These are phyloP conservation scores for Triops longicaudatus DNA, from an alignment of 1,140 invertebrate species.

Conservation along the genomic window DNA sequence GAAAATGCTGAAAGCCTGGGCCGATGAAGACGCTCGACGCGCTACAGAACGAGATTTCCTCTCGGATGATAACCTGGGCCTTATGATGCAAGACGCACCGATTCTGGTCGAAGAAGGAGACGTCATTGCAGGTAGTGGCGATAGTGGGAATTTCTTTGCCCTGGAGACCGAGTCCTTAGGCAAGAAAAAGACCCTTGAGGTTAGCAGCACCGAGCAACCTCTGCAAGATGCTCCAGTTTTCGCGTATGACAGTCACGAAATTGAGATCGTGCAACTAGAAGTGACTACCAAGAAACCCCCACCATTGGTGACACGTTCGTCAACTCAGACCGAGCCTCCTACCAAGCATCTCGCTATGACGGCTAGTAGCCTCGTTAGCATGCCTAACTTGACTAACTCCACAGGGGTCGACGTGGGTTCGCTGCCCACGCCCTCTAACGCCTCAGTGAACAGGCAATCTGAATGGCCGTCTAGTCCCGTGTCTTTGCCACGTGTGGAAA, in stretches of 20 bases:
- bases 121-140: not conserved
- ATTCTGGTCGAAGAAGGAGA: not conserved
- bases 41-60: not conserved
- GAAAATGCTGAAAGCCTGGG: constrained; percentile 24
- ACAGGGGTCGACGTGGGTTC: too few species aligned
- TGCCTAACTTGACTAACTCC: not conserved
- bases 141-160: not conserved
- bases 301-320: not conserved
- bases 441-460: not conserved
- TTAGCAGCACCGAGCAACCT: constrained; percentile 16
- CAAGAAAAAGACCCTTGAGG: not conserved
- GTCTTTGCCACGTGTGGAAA: constrained; percentile 28
- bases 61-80: not conserved
- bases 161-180: not conserved
- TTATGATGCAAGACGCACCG: not conserved
- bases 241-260: constrained; percentile 37
- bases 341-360: not conserved
- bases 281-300: not conserved
- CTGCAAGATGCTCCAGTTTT: constrained; percentile 31
- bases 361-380: not conserved
- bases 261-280: constrained; percentile 44
- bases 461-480: not conserved
- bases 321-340: too few species aligned
- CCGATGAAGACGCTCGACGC: not conserved
- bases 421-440: not conserved